Evolutionary conservation across 2,888 invertebrate genomes (phyloP).

Genomic region (Ramazzottius varieornatus): DNA sequence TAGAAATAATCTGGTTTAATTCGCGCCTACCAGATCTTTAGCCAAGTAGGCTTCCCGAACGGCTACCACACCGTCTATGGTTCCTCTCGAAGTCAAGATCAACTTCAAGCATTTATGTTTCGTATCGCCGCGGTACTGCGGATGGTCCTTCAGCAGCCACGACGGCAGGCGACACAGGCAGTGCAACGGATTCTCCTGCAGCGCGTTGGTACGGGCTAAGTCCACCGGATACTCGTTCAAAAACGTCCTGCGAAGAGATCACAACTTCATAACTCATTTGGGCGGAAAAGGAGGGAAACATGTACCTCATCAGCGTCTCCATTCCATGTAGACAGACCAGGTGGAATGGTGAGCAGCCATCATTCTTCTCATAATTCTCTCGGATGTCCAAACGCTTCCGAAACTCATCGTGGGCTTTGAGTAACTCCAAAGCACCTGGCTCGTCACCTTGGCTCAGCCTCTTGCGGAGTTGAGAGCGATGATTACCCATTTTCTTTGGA

Average conservation of each 20-base stretch:
- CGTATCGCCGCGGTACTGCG: background rate
- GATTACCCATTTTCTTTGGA: conserved; percentile 1
- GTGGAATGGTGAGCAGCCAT: background rate
- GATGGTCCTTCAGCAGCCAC: background rate
- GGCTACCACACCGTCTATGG: background rate
- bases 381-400: background rate
- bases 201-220: conserved; percentile 37
- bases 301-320: background rate
- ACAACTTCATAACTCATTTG: too few relatives aligned
- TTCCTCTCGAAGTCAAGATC: too few relatives aligned
- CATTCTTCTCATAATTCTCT: background rate
- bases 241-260: conserved; percentile 29
- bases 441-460: background rate
- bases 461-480: background rate
- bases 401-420: background rate
- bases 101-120: background rate
- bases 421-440: background rate
- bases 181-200: conserved; percentile 36
- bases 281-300: too few relatives aligned
- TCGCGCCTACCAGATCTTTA: background rate
- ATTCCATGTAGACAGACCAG: background rate
- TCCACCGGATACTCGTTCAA: conserved; percentile 36
- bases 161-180: conserved; percentile 28
- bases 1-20: too few relatives aligned
- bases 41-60: background rate